Evolutionary conservation across 2,113 vertebrate genomes (phyloP).

Genomic region (Serilophus lunatus): DNA sequence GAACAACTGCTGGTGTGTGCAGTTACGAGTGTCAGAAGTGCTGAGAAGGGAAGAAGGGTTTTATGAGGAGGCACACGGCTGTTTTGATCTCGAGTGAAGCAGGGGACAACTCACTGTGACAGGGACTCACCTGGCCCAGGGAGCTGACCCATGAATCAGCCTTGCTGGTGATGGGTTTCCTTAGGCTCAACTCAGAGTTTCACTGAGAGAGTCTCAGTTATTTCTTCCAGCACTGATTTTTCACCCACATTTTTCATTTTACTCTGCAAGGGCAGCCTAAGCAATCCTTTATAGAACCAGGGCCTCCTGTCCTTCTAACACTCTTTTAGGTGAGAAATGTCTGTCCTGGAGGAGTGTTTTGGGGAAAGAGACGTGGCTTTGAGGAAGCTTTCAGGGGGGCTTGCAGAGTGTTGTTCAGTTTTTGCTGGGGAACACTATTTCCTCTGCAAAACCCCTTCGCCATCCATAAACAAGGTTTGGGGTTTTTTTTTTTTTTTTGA

Average conservation of each 20-base stretch:
- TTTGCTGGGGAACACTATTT: background rate
- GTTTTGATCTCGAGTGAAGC: background rate
- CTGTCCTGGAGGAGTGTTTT: background rate
- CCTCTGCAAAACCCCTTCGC: background rate
- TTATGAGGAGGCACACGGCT: background rate
- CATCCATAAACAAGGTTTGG: background rate
- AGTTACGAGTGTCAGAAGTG: background rate
- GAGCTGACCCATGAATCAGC: background rate
- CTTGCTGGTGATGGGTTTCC: background rate
- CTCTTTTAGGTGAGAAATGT: background rate
- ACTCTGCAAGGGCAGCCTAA: background rate
- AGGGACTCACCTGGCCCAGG: background rate
- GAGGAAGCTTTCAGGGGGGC: background rate
- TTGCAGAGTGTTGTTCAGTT: background rate
- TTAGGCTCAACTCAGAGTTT: background rate
- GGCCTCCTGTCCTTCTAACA: background rate
- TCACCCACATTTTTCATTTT: background rate
- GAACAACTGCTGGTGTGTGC: background rate
- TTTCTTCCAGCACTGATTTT: background rate
- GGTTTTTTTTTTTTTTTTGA: background rate
- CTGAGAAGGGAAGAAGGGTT: background rate
- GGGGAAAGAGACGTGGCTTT: background rate
- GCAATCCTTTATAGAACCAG: background rate
- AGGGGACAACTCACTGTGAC: background rate
- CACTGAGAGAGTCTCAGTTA: background rate